Conservation (phyloP, 1,140 invertebrate species). For the Drosophila truncata region DNA sequence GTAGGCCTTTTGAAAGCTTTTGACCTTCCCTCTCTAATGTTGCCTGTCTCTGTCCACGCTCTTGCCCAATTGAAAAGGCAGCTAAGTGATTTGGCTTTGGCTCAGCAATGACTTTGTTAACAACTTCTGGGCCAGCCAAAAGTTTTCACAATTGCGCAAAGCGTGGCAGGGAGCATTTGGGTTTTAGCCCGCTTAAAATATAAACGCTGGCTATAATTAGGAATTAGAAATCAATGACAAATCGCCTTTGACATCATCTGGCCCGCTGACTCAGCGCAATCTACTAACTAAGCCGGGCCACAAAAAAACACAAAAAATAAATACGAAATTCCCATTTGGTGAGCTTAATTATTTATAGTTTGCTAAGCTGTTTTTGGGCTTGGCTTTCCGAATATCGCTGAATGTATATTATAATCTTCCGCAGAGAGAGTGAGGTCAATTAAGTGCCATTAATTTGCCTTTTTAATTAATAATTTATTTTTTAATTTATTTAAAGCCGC, state of each 20-base stretch:
- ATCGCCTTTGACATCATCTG: slow-evolving; percentile 53
- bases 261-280: slow-evolving; percentile 32
- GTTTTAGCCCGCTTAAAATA: slow-evolving; percentile 26
- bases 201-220: slow-evolving; percentile 26
- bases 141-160: slow-evolving; percentile 48
- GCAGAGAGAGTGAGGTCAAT: slow-evolving; percentile 34
- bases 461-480: slow-evolving; percentile 78
- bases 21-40: slow-evolving; percentile 58
- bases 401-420: slow-evolving; percentile 22
- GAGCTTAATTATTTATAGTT: slow-evolving; percentile 44
- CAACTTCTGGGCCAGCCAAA: slow-evolving; percentile 69
- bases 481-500: slow-evolving; percentile 75
- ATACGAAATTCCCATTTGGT: slow-evolving; percentile 59
- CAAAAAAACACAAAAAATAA: slow-evolving; percentile 7
- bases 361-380: slow-evolving; percentile 53
- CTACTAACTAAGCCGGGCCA: slow-evolving; percentile 34
- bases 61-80: slow-evolving; percentile 42
- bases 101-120: slow-evolving; percentile 55
- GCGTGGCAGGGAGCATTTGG: slow-evolving; percentile 12
- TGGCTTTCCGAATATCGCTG: slow-evolving; percentile 31
- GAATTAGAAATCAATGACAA: slow-evolving; percentile 62
- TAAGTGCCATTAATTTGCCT: slow-evolving; percentile 63
- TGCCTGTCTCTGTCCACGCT: slow-evolving; percentile 10
- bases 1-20: slow-evolving; percentile 75
- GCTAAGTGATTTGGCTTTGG: slow-evolving; percentile 75